Conservation (phyloP, 2,888 invertebrate species). For the Hydraecia micacea region DNA sequence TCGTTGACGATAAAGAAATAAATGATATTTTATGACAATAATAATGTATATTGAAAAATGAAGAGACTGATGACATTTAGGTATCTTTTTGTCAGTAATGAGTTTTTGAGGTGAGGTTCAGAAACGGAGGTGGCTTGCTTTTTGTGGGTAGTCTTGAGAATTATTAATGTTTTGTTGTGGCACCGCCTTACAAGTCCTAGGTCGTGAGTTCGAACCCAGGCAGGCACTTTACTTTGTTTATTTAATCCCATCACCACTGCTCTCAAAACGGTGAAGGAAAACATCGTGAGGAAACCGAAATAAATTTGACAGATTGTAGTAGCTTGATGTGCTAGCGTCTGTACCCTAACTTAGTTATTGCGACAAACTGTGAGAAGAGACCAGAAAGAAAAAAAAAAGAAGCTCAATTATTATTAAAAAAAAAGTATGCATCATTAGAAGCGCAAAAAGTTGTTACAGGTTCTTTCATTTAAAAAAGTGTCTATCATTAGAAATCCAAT, state of each 20-base stretch:
- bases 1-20: slow-evolving; percentile 53
- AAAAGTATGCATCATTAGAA: not conserved
- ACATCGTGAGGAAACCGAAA: too few relatives aligned
- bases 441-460: not conserved
- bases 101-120: slow-evolving; percentile 28
- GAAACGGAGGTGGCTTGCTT: not conserved
- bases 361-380: too few relatives aligned
- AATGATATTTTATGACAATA: slow-evolving; percentile 57
- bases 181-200: too few relatives aligned
- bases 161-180: not conserved
- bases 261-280: too few relatives aligned
- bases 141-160: not conserved
- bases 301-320: too few relatives aligned
- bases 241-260: too few relatives aligned
- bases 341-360: too few relatives aligned
- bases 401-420: not conserved
- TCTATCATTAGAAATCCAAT: not conserved
- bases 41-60: slow-evolving; percentile 61
- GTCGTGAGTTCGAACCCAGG: too few relatives aligned
- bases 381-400: not conserved
- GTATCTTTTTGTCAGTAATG: slow-evolving; percentile 35
- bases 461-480: not conserved
- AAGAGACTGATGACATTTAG: slow-evolving; percentile 48
- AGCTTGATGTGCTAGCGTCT: too few relatives aligned
- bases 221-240: too few relatives aligned